phyloP scores from a whole-genome alignment of 2,113 vertebrate species.

The Notarius quadriscutis region DNA sequence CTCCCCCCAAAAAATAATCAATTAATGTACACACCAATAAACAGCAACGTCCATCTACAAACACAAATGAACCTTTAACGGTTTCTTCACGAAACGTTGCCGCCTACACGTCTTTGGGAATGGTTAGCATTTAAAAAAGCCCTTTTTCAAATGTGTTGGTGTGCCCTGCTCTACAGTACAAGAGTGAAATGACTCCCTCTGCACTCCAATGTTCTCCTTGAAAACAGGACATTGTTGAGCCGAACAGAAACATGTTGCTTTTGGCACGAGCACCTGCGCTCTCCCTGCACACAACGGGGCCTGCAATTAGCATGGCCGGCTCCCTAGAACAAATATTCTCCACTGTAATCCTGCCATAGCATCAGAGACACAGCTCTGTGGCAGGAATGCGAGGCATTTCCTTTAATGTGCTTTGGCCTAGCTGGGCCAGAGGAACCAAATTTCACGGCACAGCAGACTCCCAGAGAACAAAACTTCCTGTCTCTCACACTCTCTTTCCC shows the following conservation, averaged over 20 bases:
- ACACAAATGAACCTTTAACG: constrained; percentile 12
- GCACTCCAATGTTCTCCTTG: constrained; percentile 33
- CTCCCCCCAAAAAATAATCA: constrained; percentile 30
- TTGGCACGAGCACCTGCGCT: constrained; percentile 49
- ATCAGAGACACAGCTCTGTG: constrained; percentile 49
- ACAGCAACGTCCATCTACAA: constrained; percentile 13
- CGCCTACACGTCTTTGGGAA: constrained; percentile 6
- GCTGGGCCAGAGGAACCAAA: constrained; percentile 52
- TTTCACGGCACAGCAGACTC: constrained; percentile 44
- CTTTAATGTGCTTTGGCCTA: constrained; percentile 58
- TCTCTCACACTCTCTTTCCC: constrained; percentile 15
- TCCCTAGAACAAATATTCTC: constrained; percentile 57
- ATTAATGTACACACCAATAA: constrained; percentile 20
- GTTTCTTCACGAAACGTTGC: constrained; percentile 21
- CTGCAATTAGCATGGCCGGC: constrained; percentile 60
- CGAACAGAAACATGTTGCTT: constrained; percentile 59
- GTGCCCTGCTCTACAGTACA: constrained; percentile 6
- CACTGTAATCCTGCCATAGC: constrained; percentile 54
- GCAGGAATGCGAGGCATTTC: constrained; percentile 58
- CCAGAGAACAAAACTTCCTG: constrained; percentile 57
- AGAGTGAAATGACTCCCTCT: constrained; percentile 21
- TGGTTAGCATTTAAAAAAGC: constrained; percentile 15
- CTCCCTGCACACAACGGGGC: constrained; percentile 50
- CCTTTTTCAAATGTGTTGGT: neutral
- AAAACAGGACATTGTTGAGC: constrained; percentile 58